Evolutionary conservation across 2,888 invertebrate genomes (phyloP).

Genomic region (Copidosoma aretas): DNA sequence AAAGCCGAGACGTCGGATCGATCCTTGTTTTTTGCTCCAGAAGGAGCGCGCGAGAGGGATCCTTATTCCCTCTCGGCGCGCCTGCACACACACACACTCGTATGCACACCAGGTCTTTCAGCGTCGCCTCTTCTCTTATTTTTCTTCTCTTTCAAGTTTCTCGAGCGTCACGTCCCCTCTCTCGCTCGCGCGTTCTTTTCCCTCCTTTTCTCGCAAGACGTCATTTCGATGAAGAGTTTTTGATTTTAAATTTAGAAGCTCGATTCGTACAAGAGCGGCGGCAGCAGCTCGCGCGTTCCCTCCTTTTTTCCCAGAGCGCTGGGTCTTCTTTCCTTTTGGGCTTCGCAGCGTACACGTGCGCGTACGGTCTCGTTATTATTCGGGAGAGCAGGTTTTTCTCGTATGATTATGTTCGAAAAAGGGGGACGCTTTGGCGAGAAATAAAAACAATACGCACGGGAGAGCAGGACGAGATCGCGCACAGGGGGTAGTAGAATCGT

Average conservation of each 20-base stretch:
- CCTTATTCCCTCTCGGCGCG: not conserved
- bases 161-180: constrained; percentile 4
- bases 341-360: too few relatives aligned
- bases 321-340: too few relatives aligned
- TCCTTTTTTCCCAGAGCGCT: not conserved
- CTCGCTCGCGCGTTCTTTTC: too few relatives aligned
- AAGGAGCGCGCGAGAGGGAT: not conserved
- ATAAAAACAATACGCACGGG: too few relatives aligned
- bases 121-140: not conserved
- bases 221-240: constrained; percentile 22
- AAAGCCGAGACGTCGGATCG: too few relatives aligned
- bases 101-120: not conserved
- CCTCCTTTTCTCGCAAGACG: constrained; percentile 15
- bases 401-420: too few relatives aligned
- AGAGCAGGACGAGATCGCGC: too few relatives aligned
- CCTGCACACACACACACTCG: not conserved
- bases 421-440: too few relatives aligned
- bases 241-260: constrained; percentile 15
- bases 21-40: not conserved
- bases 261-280: not conserved
- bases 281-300: not conserved
- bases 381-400: too few relatives aligned
- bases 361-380: too few relatives aligned
- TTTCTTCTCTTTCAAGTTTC: constrained; percentile 5
- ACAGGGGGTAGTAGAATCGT: too few relatives aligned